phyloP scores from a whole-genome alignment of 2,888 invertebrate genomes.

The Pristionchus fissidentatus region DNA sequence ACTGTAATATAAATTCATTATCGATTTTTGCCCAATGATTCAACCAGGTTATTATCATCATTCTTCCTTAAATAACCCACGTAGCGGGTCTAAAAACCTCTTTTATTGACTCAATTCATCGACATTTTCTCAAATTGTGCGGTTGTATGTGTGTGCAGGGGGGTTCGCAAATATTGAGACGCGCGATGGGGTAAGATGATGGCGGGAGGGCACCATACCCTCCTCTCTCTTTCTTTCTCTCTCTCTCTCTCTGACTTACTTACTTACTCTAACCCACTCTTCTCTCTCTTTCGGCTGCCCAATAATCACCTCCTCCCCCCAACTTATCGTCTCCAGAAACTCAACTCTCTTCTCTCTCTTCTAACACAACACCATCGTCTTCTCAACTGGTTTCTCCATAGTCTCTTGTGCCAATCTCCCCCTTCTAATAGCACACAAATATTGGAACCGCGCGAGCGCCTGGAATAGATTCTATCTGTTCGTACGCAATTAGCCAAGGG shows the following conservation, averaged over 20 bases:
- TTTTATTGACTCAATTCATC: neutral
- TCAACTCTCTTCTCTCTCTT: neutral
- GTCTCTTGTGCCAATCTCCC: neutral
- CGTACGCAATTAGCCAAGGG: no score
- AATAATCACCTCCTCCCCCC: neutral
- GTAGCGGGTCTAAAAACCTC: constrained; percentile 20
- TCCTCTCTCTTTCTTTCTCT: neutral
- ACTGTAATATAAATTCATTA: no score
- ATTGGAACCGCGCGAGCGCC: neutral
- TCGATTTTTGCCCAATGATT: no score
- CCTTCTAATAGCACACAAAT: constrained; percentile 15
- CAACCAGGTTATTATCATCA: no score
- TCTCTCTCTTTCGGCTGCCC: no score
- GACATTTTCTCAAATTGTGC: constrained; percentile 19
- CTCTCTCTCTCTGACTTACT: neutral
- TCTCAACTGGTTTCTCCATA: constrained; percentile 8
- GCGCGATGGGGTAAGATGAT: no score
- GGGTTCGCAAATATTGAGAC: constrained; percentile 30
- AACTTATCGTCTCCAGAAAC: constrained; percentile 10
- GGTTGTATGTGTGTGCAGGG: neutral
- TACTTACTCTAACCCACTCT: constrained; percentile 19
- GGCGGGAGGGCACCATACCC: no score
- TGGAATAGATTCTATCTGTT: no score
- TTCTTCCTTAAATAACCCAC: neutral
- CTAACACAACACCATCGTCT: neutral